phyloP scores from a whole-genome alignment of 1,140 invertebrate genomes.

The Metaphire vulgaris region DNA sequence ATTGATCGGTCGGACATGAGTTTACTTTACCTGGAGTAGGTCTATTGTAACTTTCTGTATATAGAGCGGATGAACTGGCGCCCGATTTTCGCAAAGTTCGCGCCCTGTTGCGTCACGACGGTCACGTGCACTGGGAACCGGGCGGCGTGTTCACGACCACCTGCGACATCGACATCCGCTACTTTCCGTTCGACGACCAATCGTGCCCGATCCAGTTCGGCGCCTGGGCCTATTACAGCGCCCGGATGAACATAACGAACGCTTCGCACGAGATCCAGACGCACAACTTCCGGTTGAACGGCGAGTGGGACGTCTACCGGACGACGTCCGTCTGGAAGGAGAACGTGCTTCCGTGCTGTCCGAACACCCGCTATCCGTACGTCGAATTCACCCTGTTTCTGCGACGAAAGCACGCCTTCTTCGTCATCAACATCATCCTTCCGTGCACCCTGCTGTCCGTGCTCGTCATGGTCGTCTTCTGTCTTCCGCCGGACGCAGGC shows the following conservation, averaged over 20 bases:
- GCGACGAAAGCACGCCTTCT: slow-evolving; percentile 68
- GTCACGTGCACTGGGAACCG: slow-evolving; percentile 29
- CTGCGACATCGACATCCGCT: slow-evolving; percentile 52
- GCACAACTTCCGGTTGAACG: slow-evolving; percentile 12
- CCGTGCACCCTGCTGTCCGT: slow-evolving; percentile 97
- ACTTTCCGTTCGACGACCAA: slow-evolving; percentile 32
- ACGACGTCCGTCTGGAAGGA: background rate
- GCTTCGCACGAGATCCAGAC: background rate
- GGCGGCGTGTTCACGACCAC: slow-evolving; percentile 27
- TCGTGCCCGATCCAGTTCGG: slow-evolving; percentile 22
- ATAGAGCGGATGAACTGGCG: slow-evolving; percentile 22
- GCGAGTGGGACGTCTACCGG: slow-evolving; percentile 15
- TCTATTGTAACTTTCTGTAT: too few relatives aligned
- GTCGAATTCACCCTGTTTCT: slow-evolving; percentile 13
- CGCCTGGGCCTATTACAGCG: slow-evolving; percentile 21
- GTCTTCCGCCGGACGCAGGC: slow-evolving; percentile 95
- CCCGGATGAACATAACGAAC: slow-evolving; percentile 20
- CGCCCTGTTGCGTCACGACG: slow-evolving; percentile 20
- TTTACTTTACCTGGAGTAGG: too few relatives aligned
- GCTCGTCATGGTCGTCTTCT: slow-evolving; percentile 96
- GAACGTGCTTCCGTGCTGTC: slow-evolving; percentile 9
- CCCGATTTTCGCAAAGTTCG: slow-evolving; percentile 26
- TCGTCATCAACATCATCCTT: slow-evolving; percentile 99
- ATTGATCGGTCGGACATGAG: too few relatives aligned
- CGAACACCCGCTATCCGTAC: slow-evolving; percentile 7